These are phyloP conservation scores for Rhagoletis pomonella DNA, from an alignment of 1,140 invertebrate genomes.

Conservation along the genomic window DNA sequence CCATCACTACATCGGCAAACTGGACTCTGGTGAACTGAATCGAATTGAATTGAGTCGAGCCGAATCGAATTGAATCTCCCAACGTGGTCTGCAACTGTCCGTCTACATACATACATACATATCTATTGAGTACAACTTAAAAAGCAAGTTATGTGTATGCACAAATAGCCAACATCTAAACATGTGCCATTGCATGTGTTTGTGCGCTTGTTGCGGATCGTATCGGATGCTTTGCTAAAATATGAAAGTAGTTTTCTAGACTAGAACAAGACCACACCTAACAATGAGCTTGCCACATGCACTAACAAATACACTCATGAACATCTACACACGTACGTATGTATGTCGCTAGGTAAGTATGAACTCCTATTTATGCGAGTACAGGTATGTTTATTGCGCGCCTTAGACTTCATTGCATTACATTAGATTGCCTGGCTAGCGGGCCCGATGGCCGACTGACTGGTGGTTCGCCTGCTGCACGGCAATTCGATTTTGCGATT, in stretches of 20 bases:
- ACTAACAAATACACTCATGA: background rate
- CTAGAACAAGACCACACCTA: conserved; percentile 60
- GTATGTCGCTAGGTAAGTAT: background rate
- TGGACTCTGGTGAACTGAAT: conserved; percentile 55
- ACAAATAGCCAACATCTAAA: conserved; percentile 7
- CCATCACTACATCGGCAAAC: conserved; percentile 37
- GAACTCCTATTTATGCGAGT: conserved; percentile 25
- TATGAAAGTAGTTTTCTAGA: conserved; percentile 60
- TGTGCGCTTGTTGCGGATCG: background rate
- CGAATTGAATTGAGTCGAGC: conserved; percentile 54
- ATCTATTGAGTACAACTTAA: conserved; percentile 26
- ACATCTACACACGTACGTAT: background rate
- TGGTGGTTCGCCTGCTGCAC: conserved; percentile 30
- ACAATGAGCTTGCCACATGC: conserved; percentile 55
- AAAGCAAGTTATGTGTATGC: conserved; percentile 43
- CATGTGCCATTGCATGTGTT: background rate
- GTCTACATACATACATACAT: conserved; percentile 17
- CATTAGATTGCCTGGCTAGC: conserved; percentile 38
- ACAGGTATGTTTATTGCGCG: conserved; percentile 48
- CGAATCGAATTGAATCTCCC: conserved; percentile 40
- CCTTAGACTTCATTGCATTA: conserved; percentile 45
- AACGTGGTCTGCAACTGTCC: conserved; percentile 44
- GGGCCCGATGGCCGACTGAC: background rate
- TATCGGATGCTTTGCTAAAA: conserved; percentile 55
- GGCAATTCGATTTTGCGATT: conserved; percentile 47